Conservation (phyloP, 2,888 invertebrate species). For the Sisyra nigra region DNA sequence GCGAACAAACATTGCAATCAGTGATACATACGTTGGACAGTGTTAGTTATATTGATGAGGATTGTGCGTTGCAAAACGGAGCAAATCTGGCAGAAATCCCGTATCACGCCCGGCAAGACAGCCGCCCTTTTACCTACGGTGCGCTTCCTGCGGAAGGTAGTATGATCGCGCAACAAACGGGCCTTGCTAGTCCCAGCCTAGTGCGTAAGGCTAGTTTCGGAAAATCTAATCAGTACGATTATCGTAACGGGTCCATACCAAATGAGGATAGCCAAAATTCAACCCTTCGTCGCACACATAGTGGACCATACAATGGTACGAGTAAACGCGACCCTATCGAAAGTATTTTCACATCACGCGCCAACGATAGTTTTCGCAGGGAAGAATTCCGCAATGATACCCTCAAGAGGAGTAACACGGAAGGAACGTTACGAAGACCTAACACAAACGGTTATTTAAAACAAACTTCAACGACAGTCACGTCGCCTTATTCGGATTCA, state of each 20-base stretch:
- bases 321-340: slow-evolving; percentile 23
- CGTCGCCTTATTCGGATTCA: slow-evolving; percentile 26
- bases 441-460: slow-evolving; percentile 17
- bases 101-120: slow-evolving; percentile 81
- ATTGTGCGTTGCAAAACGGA: slow-evolving; percentile 12
- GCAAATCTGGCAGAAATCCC: slow-evolving; percentile 46
- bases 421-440: slow-evolving; percentile 23
- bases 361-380: slow-evolving; percentile 22
- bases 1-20: slow-evolving; percentile 8
- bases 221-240: slow-evolving; percentile 16
- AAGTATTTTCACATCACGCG: slow-evolving; percentile 26
- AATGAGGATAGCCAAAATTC: slow-evolving; percentile 4
- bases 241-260: slow-evolving; percentile 7
- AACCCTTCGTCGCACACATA: slow-evolving; percentile 11
- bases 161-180: slow-evolving; percentile 55
- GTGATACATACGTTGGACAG: slow-evolving; percentile 18
- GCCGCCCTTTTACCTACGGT: slow-evolving; percentile 80
- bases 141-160: slow-evolving; percentile 26
- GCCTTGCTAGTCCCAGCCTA: slow-evolving; percentile 68
- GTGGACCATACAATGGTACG: slow-evolving; percentile 10
- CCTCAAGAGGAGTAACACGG: slow-evolving; percentile 26
- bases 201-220: slow-evolving; percentile 51
- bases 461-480: slow-evolving; percentile 18
- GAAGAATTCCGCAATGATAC: slow-evolving; percentile 23
- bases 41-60: slow-evolving; percentile 27